Conservation (phyloP, 64 coral and sea anemone species). For the Actinia tenebrosa region DNA sequence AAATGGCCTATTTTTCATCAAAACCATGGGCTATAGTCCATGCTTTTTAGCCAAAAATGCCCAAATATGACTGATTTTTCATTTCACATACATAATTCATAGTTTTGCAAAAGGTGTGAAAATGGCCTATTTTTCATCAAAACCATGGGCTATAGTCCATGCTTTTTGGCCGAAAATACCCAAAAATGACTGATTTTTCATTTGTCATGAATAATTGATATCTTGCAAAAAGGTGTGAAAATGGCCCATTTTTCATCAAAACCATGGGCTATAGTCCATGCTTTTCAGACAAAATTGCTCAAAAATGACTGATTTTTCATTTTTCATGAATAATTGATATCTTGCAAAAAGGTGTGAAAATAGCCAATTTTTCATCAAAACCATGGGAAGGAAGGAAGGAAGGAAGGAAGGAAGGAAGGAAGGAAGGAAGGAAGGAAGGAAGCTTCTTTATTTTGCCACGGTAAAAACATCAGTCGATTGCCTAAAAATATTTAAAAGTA, state of each 20-base stretch:
- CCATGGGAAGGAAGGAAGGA: no score
- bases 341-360: background rate
- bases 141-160: background rate
- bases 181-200: background rate
- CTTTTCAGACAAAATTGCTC: background rate
- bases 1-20: no score
- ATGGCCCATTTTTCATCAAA: background rate
- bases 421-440: no score
- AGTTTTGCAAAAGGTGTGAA: background rate
- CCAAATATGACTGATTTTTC: background rate
- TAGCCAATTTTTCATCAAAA: background rate
- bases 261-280: background rate
- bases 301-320: background rate
- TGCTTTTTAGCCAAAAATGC: background rate
- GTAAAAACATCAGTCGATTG: no score
- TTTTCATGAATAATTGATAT: background rate
- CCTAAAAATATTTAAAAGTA: no score
- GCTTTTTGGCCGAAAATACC: background rate
- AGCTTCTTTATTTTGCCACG: no score
- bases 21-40: background rate
- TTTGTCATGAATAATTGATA: background rate
- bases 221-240: no score
- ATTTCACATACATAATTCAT: background rate
- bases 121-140: background rate
- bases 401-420: no score